phyloP scores from a whole-genome alignment of 2,888 invertebrate genomes.

The Ecdyonurus torrentis region DNA sequence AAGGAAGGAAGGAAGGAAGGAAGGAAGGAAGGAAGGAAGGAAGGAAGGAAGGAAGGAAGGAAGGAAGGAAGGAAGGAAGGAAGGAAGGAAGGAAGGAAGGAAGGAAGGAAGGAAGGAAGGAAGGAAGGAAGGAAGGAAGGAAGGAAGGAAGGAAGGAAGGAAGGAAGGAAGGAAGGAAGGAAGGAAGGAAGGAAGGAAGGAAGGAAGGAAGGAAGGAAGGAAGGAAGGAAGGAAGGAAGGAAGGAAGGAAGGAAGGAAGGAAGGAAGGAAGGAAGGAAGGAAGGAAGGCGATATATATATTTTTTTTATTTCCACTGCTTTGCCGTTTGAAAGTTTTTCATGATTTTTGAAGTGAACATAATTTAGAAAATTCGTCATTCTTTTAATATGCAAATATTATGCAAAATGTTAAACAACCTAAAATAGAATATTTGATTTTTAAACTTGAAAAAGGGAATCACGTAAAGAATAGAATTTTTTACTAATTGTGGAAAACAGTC shows the following conservation, averaged over 20 bases:
- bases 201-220: conserved; percentile 7
- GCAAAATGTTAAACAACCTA: too few species aligned
- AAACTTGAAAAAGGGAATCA: too few species aligned
- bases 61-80: conserved; percentile 7
- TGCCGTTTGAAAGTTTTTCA: too few species aligned
- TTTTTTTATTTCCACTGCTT: too few species aligned
- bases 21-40: conserved; percentile 7
- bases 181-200: conserved; percentile 7
- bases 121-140: conserved; percentile 7
- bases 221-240: conserved; percentile 7
- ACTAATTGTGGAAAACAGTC: too few species aligned
- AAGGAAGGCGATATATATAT: too few species aligned
- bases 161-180: conserved; percentile 7
- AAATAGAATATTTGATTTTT: too few species aligned
- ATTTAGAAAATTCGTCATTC: too few species aligned
- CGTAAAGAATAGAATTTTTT: too few species aligned
- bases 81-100: conserved; percentile 7
- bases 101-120: conserved; percentile 7
- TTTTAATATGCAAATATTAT: too few species aligned
- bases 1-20: conserved; percentile 7
- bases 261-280: conserved; percentile 7
- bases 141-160: conserved; percentile 6
- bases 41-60: conserved; percentile 8
- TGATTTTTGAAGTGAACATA: too few species aligned
- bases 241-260: conserved; percentile 7